A percentile compares a stretch with the other conserved stretches of the same genome.
These are phyloP conservation scores for Mesocricetus auratus DNA, from an alignment of 2,113 vertebrate species.

Conservation along the genomic window DNA sequence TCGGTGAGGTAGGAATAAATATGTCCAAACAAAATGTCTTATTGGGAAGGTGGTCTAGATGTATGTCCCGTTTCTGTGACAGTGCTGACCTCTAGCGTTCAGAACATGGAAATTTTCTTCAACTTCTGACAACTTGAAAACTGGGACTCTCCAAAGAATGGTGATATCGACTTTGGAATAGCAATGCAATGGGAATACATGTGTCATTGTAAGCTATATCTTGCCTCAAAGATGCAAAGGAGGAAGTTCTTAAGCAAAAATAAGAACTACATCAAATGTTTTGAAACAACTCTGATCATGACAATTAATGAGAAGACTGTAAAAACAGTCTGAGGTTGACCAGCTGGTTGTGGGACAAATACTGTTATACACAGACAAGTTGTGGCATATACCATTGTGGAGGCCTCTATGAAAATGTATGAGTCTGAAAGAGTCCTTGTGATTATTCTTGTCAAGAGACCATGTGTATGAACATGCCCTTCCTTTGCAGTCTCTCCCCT, in stretches of 20 bases:
- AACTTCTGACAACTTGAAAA: neutral
- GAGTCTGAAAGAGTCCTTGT: neutral
- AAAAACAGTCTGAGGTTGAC: neutral
- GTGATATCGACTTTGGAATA: neutral
- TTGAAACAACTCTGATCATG: neutral
- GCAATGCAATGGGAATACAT: neutral
- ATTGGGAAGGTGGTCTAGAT: neutral
- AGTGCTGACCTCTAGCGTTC: conserved; percentile 81
- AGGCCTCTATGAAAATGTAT: neutral
- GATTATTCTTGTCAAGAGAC: no score
- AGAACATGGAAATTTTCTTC: neutral
- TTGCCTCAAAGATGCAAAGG: neutral
- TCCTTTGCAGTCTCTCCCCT: neutral
- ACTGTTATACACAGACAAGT: neutral
- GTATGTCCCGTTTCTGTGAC: conserved; percentile 39
- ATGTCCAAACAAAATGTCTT: conserved; percentile 44
- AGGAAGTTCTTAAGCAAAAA: neutral
- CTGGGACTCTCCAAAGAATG: neutral
- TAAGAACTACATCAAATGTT: neutral
- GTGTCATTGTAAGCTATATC: neutral
- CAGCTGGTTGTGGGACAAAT: neutral
- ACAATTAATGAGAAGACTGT: neutral
- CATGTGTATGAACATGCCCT: neutral
- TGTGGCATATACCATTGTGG: no score
- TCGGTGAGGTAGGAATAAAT: conserved; percentile 62